Evolutionary conservation across 2,888 invertebrate genomes (phyloP).

Genomic region (Mythimna lalbum): DNA sequence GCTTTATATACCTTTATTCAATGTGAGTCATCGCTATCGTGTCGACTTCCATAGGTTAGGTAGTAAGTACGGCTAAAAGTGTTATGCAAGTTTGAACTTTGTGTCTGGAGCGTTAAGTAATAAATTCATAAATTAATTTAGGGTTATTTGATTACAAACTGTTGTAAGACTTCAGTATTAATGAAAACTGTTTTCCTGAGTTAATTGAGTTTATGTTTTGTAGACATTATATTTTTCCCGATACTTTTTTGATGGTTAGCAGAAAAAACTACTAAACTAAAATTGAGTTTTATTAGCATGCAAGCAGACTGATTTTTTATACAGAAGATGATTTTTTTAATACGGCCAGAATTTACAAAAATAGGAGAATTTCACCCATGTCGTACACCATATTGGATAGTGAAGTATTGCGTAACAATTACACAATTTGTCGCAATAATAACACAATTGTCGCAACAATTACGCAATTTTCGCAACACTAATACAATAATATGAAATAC

Average conservation of each 20-base stretch:
- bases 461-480: slow-evolving; percentile 58
- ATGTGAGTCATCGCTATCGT: slow-evolving; percentile 56
- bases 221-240: background rate
- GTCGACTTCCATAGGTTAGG: slow-evolving; percentile 17
- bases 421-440: slow-evolving; percentile 56
- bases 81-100: slow-evolving; percentile 29
- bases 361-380: background rate
- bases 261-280: background rate
- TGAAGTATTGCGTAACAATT: slow-evolving; percentile 55
- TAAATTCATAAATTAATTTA: background rate
- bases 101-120: background rate
- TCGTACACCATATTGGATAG: background rate
- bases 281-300: background rate
- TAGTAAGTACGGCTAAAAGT: background rate
- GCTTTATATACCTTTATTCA: slow-evolving; percentile 55
- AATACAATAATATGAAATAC: slow-evolving; percentile 65
- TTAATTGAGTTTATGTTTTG: background rate
- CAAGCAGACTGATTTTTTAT: background rate
- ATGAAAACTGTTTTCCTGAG: slow-evolving; percentile 8
- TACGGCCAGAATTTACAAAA: background rate
- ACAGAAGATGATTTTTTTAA: background rate
- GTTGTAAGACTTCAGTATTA: slow-evolving; percentile 38
- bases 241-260: background rate
- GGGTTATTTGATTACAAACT: slow-evolving; percentile 41
- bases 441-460: slow-evolving; percentile 55